Evolutionary conservation across 2,797 vertebrate species (phyloP).

Genomic region (Basileuterus tristriatus): DNA sequence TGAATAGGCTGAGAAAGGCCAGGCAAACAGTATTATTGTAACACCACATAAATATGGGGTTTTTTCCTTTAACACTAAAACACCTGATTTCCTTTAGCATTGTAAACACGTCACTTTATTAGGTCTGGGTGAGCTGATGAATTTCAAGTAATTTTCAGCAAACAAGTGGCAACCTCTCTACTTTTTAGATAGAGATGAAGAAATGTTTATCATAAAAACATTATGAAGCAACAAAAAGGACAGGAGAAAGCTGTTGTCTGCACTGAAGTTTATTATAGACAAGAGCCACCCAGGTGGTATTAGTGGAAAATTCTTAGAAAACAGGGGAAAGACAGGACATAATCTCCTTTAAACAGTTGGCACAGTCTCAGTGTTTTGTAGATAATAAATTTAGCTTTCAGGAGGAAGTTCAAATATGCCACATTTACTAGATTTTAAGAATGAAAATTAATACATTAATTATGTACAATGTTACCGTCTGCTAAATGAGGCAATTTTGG

Average conservation of each 20-base stretch:
- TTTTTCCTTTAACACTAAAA: slow-evolving; percentile 73
- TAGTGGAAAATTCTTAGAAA: slow-evolving; percentile 28
- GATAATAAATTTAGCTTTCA: slow-evolving; percentile 61
- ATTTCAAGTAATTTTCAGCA: slow-evolving; percentile 59
- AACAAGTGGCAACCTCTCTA: slow-evolving; percentile 15
- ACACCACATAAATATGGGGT: slow-evolving; percentile 75
- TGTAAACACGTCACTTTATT: slow-evolving; percentile 76
- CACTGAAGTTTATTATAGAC: not conserved
- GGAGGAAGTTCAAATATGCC: slow-evolving; percentile 29
- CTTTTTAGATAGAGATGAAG: not conserved
- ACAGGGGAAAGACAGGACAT: not conserved
- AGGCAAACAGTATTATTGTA: slow-evolving; percentile 68
- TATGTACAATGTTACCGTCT: slow-evolving; percentile 21
- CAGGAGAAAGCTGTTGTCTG: not conserved
- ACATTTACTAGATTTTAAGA: slow-evolving; percentile 40
- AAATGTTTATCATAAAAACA: not conserved
- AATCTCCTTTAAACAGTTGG: slow-evolving; percentile 7
- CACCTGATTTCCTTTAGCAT: slow-evolving; percentile 76
- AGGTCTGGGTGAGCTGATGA: slow-evolving; percentile 64
- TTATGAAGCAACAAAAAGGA: not conserved
- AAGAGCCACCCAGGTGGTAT: slow-evolving; percentile 14
- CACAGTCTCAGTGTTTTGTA: slow-evolving; percentile 9
- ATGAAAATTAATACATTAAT: slow-evolving; percentile 37
- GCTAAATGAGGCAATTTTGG: slow-evolving; percentile 19
- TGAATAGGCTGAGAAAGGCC: slow-evolving; percentile 73